Evolutionary conservation across 37 sponge, comb jelly and placozoan species (phyloP), one percentile per base, ranked within the genome.

Genomic region (Petrosia ficiformis): DNA sequence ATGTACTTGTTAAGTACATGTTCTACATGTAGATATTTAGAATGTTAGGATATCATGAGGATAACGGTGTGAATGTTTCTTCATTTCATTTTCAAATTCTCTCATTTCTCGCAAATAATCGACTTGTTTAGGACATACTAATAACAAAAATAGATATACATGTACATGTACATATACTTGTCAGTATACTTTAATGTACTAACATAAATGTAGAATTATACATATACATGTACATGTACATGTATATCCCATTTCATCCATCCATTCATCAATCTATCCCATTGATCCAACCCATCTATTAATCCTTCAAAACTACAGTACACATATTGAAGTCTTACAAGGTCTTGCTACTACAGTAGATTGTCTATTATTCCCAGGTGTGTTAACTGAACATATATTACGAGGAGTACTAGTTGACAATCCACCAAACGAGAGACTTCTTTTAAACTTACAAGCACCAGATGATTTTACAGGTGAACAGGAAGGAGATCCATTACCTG

Each of bases 21-120:
- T n/a, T n/a, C n/a, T n/a, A n/a, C n/a, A n/a, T n/a, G n/a, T n/a
- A n/a, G n/a, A n/a, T n/a, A n/a, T n/a, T n/a, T n/a, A n/a, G n/a
- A n/a, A n/a, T n/a, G n/a, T 2, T 14, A 80, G 86, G 86, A 86
- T 86, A 86, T 86, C 81, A 80, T 86, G 80, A 41, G 86, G 86
- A 68, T 61, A 86, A 11, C 78, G 74, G 69, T 86, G 81, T 3
- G 81, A 68, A 42, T 86, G 75, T 37, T 70, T 80, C 65, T 28
- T 39, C 43, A 86, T 70, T 32, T 88, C 83, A 39, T 67, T 72
- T 39, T 88, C 88, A 78, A 88, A 88, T 38, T 82, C 88, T 37
- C 60, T 73, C 75, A 88, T 73, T 59, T 88, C 88, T 52, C 71
- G 43, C 25, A 79, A 48, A 58, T 85, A 85, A 65, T 85, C 80